Conservation (phyloP, 2,797 vertebrate genomes). For the Loriculus beryllinus region DNA sequence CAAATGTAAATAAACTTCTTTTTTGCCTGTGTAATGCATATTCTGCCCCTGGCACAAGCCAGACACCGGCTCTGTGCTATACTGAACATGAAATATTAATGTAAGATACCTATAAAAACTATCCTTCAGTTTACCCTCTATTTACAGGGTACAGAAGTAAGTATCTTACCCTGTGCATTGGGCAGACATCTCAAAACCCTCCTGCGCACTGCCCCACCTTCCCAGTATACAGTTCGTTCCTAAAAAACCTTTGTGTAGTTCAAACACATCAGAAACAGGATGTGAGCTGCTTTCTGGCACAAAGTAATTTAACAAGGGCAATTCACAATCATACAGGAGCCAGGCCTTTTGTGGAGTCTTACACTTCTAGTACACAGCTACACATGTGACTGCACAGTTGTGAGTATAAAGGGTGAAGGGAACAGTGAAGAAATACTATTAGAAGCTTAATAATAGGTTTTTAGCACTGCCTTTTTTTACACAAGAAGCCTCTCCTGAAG, state of each 20-base stretch:
- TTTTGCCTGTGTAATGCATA: constrained; percentile 18
- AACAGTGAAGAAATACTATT: constrained; percentile 24
- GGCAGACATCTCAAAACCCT: background rate
- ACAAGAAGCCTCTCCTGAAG: background rate
- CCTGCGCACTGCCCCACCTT: background rate
- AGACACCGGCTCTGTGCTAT: background rate
- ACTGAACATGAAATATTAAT: constrained; percentile 41
- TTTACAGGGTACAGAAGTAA: constrained; percentile 5
- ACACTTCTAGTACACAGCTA: constrained; percentile 4
- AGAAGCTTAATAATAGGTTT: constrained; percentile 6
- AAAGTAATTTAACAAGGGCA: constrained; percentile 51
- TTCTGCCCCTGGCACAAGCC: background rate
- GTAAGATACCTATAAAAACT: constrained; percentile 39
- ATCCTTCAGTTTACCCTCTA: constrained; percentile 2
- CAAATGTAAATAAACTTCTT: constrained; percentile 27
- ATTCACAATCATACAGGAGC: background rate
- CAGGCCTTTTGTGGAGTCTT: constrained; percentile 41
- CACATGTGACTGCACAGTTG: constrained; percentile 4
- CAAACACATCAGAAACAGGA: constrained; percentile 51
- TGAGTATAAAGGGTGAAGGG: constrained; percentile 30
- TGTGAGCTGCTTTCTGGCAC: constrained; percentile 42
- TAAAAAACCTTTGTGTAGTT: constrained; percentile 49
- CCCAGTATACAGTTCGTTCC: background rate
- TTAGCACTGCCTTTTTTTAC: background rate
- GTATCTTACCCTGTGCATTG: background rate